Conservation (phyloP, 1,140 invertebrate genomes). For the Bombus picipes region DNA sequence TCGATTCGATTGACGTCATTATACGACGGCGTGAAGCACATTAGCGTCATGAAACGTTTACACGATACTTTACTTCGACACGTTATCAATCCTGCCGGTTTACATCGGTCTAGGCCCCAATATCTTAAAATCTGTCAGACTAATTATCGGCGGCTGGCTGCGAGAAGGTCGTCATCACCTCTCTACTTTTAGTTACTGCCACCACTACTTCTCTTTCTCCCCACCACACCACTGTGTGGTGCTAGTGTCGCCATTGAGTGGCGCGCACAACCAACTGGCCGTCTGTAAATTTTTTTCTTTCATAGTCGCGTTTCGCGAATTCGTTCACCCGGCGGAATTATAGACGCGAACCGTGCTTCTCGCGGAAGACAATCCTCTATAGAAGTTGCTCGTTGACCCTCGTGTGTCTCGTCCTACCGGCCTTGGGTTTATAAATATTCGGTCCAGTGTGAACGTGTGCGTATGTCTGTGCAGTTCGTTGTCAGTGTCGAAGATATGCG, state of each 20-base stretch:
- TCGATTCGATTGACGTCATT: slow-evolving; percentile 60
- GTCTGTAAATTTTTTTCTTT: background rate
- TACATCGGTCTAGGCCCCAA: background rate
- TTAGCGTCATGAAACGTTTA: slow-evolving; percentile 55
- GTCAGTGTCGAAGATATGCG: background rate
- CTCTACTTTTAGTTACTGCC: no score
- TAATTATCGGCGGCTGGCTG: slow-evolving; percentile 41
- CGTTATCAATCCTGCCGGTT: slow-evolving; percentile 54
- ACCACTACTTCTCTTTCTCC: background rate
- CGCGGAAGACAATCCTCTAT: background rate
- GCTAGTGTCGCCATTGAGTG: background rate
- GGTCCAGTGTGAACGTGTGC: background rate
- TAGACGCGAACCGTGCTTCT: background rate
- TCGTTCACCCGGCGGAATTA: background rate
- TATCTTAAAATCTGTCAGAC: slow-evolving; percentile 62
- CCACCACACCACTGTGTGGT: background rate
- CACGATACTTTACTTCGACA: slow-evolving; percentile 63
- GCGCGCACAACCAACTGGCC: background rate
- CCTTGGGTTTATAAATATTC: slow-evolving; percentile 50
- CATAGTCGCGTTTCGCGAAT: background rate
- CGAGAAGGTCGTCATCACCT: slow-evolving; percentile 33
- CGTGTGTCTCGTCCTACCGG: background rate
- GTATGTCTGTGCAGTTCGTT: background rate
- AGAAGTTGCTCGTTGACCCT: background rate
- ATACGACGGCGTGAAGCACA: slow-evolving; percentile 36